Evolutionary conservation across 1,140 invertebrate genomes (phyloP), one percentile per base, ranked within the genome.

Genomic region (Bombus sylvicola): DNA sequence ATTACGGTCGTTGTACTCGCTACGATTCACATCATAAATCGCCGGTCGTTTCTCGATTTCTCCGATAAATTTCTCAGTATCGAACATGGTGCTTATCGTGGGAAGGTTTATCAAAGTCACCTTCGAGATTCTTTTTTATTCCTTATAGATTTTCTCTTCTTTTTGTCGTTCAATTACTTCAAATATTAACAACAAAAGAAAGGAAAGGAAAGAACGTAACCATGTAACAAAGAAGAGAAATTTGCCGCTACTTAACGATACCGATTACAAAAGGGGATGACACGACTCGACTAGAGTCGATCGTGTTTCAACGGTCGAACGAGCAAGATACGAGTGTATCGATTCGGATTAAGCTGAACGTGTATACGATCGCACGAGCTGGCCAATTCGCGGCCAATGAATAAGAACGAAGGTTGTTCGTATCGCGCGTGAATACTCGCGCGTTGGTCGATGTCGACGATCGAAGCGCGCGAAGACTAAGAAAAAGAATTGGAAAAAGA

Each of bases 11-110:
- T 92, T 93, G 91, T 95, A 95, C 85, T 92, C 91, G 69, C 92
- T 90, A 74, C 89, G 92, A 72, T 91, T 93, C 47, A 90, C 77
- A 81, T 95, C 94, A 88, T 95, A 95, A 73, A 95, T 94, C 34
- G 92, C 93, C 41, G 94, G 94, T 12, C 93, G 90, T 53, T 93
- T 94, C 86, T 93, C 90, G 28, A 95, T 91, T 71, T 95, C 94
- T 47, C 84, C 83, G 75, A 95, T 95, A 79, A 95, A 94, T 77
- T 88, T 92, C 43, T 93, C 94, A 22, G 94, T 94, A 76, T 95
- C 94, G 87, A 95, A 94, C 92, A 93, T 93, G 10, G 25, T 57
- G 31, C 1, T 22, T 22, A 64, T 59, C 74, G 66, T 64, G 74
- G 15, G n/a, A 31, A 18, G 22, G 28, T 31, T 47, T 47, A 18